These are phyloP conservation scores for Cyanistes caeruleus DNA, from an alignment of 2,113 vertebrate genomes.

Conservation along the genomic window DNA sequence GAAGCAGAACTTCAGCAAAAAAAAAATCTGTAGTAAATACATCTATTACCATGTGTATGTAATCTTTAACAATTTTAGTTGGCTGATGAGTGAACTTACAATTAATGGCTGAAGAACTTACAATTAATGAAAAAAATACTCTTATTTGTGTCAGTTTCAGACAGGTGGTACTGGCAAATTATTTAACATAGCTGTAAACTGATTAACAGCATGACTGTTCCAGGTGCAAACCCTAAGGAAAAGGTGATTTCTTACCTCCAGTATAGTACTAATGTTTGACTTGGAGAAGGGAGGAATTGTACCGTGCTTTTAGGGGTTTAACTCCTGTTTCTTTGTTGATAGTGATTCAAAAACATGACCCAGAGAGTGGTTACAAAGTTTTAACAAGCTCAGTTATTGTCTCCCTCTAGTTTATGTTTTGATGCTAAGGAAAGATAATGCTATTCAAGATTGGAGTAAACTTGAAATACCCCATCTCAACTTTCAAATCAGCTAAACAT, in stretches of 20 bases:
- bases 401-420: neutral
- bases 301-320: neutral
- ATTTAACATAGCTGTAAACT: neutral
- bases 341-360: neutral
- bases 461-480: neutral
- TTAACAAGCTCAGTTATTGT: slow-evolving; percentile 4
- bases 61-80: neutral
- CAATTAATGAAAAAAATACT: neutral
- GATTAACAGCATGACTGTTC: neutral
- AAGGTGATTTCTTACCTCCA: neutral
- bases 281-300: neutral
- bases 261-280: neutral
- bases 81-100: neutral
- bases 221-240: neutral
- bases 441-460: neutral
- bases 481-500: neutral
- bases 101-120: neutral
- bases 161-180: neutral
- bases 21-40: neutral
- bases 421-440: neutral
- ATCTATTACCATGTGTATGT: neutral
- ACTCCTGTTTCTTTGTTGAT: slow-evolving; percentile 4
- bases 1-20: neutral
- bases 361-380: neutral
- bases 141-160: slow-evolving; percentile 11